Evolutionary conservation across 2,888 invertebrate genomes (phyloP).

Genomic region (Drosophila tripunctata): DNA sequence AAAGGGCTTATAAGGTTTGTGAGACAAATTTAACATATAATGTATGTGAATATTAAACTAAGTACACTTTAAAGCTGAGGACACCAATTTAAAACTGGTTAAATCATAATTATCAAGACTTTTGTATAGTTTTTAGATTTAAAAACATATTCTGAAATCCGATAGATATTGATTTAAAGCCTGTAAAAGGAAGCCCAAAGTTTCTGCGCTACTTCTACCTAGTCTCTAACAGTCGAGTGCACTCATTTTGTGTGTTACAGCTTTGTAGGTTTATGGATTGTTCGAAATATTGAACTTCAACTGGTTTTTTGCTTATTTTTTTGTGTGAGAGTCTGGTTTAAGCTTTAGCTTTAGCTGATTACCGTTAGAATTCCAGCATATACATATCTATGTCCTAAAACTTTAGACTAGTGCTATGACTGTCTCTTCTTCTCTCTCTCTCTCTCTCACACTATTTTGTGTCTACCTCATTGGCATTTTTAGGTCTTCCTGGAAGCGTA

Average conservation of each 20-base stretch:
- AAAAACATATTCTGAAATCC: no score
- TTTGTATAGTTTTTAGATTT: no score
- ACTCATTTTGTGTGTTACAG: no score
- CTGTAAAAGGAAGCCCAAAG: no score
- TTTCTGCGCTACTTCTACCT: no score
- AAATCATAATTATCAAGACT: no score
- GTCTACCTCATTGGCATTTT: constrained; percentile 56
- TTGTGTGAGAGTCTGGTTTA: constrained; percentile 46
- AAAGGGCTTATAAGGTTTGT: not conserved
- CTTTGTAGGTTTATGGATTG: constrained; percentile 65
- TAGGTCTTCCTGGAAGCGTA: constrained; percentile 75
- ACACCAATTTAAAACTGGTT: no score
- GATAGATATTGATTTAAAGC: no score
- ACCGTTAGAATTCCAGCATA: constrained; percentile 65
- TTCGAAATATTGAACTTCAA: constrained; percentile 56
- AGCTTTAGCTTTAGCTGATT: constrained; percentile 62
- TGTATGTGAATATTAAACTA: no score
- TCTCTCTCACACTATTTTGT: not conserved
- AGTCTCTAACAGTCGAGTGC: no score
- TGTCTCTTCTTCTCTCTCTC: not conserved
- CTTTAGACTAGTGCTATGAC: not conserved
- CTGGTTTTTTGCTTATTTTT: constrained; percentile 24
- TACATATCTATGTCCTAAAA: constrained; percentile 42
- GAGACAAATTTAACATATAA: no score
- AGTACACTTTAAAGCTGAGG: no score